Evolutionary conservation across 2,888 invertebrate species (phyloP).

Genomic region (Nudaria mundana): DNA sequence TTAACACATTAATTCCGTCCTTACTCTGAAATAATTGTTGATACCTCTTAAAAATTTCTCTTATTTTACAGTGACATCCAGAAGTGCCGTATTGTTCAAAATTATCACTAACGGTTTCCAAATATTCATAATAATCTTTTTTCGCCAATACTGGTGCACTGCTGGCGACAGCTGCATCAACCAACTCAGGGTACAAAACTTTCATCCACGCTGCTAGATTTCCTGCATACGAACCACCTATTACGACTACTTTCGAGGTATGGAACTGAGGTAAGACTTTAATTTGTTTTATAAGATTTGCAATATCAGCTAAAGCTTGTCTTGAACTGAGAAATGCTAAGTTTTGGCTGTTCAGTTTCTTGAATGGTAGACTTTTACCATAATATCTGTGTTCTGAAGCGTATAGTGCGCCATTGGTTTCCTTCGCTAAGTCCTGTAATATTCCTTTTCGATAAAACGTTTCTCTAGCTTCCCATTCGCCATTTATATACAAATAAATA

Average conservation of each 20-base stretch:
- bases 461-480: slow-evolving; percentile 52
- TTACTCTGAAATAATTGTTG: slow-evolving; percentile 46
- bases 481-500: slow-evolving; percentile 59
- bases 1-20: slow-evolving; percentile 50
- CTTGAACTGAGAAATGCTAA: slow-evolving; percentile 56
- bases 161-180: slow-evolving; percentile 65
- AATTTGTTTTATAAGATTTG: slow-evolving; percentile 44
- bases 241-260: slow-evolving; percentile 58
- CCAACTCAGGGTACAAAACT: slow-evolving; percentile 57
- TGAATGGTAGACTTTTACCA: slow-evolving; percentile 60
- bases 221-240: slow-evolving; percentile 69
- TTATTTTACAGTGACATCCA: slow-evolving; percentile 49
- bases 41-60: slow-evolving; percentile 47
- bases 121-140: slow-evolving; percentile 62
- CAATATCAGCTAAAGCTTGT: slow-evolving; percentile 65
- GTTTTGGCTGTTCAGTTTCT: slow-evolving; percentile 44
- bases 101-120: slow-evolving; percentile 61
- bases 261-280: slow-evolving; percentile 42
- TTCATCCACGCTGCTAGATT: slow-evolving; percentile 71
- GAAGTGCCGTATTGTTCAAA: slow-evolving; percentile 56
- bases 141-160: slow-evolving; percentile 69
- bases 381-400: slow-evolving; percentile 67
- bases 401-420: slow-evolving; percentile 66
- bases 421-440: slow-evolving; percentile 58
- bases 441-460: slow-evolving; percentile 52